These are phyloP conservation scores for Atta colombica DNA, from an alignment of 1,140 invertebrate species.

Conservation along the genomic window DNA sequence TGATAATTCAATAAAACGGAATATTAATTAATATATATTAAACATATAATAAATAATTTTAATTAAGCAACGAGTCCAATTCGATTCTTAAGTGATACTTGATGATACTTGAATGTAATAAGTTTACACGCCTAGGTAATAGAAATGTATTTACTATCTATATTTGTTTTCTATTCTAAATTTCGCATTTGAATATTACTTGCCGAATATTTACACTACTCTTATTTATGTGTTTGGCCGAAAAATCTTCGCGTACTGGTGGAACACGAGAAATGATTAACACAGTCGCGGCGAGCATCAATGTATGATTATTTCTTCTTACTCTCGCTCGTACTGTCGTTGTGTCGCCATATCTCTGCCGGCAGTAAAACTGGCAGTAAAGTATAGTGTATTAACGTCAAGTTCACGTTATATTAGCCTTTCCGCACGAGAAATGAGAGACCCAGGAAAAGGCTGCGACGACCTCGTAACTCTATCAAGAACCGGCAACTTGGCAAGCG, in stretches of 20 bases:
- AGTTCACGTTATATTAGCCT: slow-evolving; percentile 59
- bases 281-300: slow-evolving; percentile 4
- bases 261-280: slow-evolving; percentile 39
- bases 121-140: neutral
- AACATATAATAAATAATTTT: neutral
- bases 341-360: slow-evolving; percentile 16
- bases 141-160: neutral
- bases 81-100: neutral
- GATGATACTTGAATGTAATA: neutral
- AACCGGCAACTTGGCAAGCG: slow-evolving; percentile 70
- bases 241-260: neutral
- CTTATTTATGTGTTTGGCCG: neutral
- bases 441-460: slow-evolving; percentile 51
- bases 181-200: neutral
- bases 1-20: neutral
- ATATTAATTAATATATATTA: neutral
- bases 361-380: slow-evolving; percentile 54
- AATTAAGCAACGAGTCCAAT: neutral
- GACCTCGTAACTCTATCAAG: slow-evolving; percentile 73
- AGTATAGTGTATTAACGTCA: slow-evolving; percentile 62
- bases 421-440: slow-evolving; percentile 61
- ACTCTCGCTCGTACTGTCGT: slow-evolving; percentile 12
- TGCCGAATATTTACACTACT: neutral
- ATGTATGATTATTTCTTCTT: slow-evolving; percentile 28
- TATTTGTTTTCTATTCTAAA: neutral